phyloP scores from a whole-genome alignment of 2,888 invertebrate species.

The Gasteruption jaculator region DNA sequence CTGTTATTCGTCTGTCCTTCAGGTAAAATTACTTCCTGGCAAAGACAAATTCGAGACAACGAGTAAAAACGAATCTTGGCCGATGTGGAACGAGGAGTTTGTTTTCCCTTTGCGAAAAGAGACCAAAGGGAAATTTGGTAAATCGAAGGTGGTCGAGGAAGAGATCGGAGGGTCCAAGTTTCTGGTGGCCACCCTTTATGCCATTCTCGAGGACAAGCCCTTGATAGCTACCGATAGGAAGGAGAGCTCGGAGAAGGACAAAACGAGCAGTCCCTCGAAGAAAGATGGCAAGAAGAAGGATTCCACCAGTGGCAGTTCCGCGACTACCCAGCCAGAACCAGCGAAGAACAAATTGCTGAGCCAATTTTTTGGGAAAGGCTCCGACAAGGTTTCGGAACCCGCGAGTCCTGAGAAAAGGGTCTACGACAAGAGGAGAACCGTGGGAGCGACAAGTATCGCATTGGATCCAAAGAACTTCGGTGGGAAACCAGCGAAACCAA shows the following conservation, averaged over 20 bases:
- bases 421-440: slow-evolving; percentile 62
- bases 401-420: slow-evolving; percentile 52
- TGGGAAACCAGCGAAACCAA: slow-evolving; percentile 57
- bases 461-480: slow-evolving; percentile 63
- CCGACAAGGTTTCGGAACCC: slow-evolving; percentile 55
- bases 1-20: slow-evolving; percentile 36
- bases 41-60: slow-evolving; percentile 72
- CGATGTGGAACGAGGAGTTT: slow-evolving; percentile 76
- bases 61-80: slow-evolving; percentile 72
- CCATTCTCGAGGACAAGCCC: slow-evolving; percentile 60
- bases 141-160: slow-evolving; percentile 56
- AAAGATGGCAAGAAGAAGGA: slow-evolving; percentile 37
- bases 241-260: slow-evolving; percentile 37
- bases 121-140: slow-evolving; percentile 48
- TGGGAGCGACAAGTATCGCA: slow-evolving; percentile 67
- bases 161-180: slow-evolving; percentile 63
- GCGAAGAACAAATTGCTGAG: slow-evolving; percentile 50
- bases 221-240: slow-evolving; percentile 47
- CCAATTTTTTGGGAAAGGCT: slow-evolving; percentile 55
- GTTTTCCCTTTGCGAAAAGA: slow-evolving; percentile 64
- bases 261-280: slow-evolving; percentile 40
- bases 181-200: slow-evolving; percentile 66
- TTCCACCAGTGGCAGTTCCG: slow-evolving; percentile 21
- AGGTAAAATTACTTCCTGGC: slow-evolving; percentile 76
- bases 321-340: slow-evolving; percentile 38